Conservation (phyloP, 1,140 invertebrate genomes). For the Apocrypta bakeri region DNA sequence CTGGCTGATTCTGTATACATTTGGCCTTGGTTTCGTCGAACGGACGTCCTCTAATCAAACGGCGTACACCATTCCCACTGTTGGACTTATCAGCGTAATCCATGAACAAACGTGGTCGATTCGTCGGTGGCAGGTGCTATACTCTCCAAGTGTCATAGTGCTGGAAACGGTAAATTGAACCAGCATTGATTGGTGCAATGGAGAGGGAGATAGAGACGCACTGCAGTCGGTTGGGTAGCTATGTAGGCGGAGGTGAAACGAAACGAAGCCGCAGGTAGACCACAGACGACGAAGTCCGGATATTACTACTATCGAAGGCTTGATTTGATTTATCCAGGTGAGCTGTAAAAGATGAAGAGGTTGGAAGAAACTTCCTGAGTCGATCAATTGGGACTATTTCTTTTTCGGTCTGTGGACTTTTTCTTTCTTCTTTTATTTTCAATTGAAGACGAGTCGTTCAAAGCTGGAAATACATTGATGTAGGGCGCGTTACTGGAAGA, state of each 20-base stretch:
- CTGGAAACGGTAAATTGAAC: conserved; percentile 54
- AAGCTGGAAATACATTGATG: not conserved
- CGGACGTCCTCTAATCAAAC: conserved; percentile 40
- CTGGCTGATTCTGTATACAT: not conserved
- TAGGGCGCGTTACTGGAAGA: not conserved
- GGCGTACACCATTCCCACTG: not conserved
- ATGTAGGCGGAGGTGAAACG: conserved; percentile 56
- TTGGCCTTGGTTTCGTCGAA: not conserved
- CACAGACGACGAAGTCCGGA: conserved; percentile 59
- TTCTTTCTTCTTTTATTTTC: not conserved
- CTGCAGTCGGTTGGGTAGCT: conserved; percentile 15
- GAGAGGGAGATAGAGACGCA: conserved; percentile 12
- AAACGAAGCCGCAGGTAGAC: conserved; percentile 58
- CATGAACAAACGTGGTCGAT: not conserved
- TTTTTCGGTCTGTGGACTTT: not conserved
- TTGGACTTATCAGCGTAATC: conserved; percentile 19
- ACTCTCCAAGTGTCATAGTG: not conserved
- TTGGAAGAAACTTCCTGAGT: not conserved
- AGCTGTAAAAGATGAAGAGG: not conserved
- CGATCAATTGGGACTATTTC: not conserved
- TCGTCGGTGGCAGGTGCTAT: not conserved
- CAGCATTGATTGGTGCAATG: conserved; percentile 47
- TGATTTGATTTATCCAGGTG: conserved; percentile 62
- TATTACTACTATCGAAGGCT: conserved; percentile 66
- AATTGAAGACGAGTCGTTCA: not conserved